phyloP scores from a whole-genome alignment of 1,140 invertebrate genomes.

The Cotesia vestalis region DNA sequence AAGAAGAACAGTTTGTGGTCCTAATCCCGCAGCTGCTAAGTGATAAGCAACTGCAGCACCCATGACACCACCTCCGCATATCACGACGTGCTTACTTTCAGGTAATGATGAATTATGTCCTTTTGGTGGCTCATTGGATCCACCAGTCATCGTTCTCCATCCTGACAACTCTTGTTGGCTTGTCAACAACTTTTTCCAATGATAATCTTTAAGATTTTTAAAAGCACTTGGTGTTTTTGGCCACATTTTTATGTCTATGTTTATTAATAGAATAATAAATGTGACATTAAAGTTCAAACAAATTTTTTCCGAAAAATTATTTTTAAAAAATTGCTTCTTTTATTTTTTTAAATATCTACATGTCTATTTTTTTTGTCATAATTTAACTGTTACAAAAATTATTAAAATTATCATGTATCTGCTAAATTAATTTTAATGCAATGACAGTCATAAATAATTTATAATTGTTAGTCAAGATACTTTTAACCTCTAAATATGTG shows the following conservation, averaged over 20 bases:
- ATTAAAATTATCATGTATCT: no score
- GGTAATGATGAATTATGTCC: conserved; percentile 46
- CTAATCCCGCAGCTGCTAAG: conserved; percentile 85
- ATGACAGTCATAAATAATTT: no score
- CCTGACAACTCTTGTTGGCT: neutral
- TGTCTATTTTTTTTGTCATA: no score
- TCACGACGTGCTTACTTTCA: conserved; percentile 74
- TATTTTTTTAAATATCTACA: no score
- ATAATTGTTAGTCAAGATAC: no score
- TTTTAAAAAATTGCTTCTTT: no score
- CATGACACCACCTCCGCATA: conserved; percentile 94
- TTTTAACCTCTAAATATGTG: no score
- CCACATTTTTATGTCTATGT: neutral
- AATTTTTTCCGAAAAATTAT: no score
- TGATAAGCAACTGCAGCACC: conserved; percentile 95
- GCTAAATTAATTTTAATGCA: no score
- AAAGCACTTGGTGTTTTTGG: neutral
- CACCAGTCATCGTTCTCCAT: neutral
- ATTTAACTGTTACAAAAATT: no score
- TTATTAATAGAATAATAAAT: no score
- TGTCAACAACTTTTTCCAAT: conserved; percentile 4
- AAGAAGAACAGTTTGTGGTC: conserved; percentile 82
- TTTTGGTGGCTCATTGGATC: neutral
- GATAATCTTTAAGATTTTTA: neutral
- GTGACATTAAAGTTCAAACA: no score